These are phyloP conservation scores for Periphyllus acericola DNA, from an alignment of 2,888 invertebrate genomes.

Conservation along the genomic window DNA sequence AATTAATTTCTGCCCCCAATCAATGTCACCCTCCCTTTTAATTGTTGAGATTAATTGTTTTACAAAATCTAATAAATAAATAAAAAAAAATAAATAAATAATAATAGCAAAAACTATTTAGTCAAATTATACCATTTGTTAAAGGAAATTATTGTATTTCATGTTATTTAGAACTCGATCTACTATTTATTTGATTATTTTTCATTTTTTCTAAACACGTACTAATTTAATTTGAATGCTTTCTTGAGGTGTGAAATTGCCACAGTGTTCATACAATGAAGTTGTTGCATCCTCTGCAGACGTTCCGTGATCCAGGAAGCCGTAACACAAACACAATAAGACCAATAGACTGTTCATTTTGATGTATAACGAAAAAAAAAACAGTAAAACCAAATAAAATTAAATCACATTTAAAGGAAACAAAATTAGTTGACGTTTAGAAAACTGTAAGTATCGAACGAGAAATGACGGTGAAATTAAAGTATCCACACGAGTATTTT, in stretches of 20 bases:
- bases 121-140: too few species aligned
- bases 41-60: too few species aligned
- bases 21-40: too few species aligned
- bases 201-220: not conserved
- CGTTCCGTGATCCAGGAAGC: not conserved
- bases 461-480: not conserved
- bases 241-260: slow-evolving; percentile 6
- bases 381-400: not conserved
- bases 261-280: slow-evolving; percentile 38
- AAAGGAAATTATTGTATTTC: too few species aligned
- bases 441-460: not conserved
- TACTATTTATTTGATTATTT: too few species aligned
- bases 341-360: slow-evolving; percentile 30
- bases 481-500: not conserved
- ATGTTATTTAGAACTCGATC: too few species aligned
- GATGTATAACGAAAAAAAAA: not conserved
- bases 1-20: too few species aligned
- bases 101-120: too few species aligned
- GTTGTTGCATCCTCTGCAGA: not conserved
- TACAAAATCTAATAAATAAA: too few species aligned
- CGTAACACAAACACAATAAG: slow-evolving; percentile 27
- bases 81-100: too few species aligned
- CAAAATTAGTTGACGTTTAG: not conserved
- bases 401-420: not conserved
- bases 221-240: slow-evolving; percentile 40